Evolutionary conservation across 2,888 invertebrate genomes (phyloP).

Genomic region (Cynaeus angustus): DNA sequence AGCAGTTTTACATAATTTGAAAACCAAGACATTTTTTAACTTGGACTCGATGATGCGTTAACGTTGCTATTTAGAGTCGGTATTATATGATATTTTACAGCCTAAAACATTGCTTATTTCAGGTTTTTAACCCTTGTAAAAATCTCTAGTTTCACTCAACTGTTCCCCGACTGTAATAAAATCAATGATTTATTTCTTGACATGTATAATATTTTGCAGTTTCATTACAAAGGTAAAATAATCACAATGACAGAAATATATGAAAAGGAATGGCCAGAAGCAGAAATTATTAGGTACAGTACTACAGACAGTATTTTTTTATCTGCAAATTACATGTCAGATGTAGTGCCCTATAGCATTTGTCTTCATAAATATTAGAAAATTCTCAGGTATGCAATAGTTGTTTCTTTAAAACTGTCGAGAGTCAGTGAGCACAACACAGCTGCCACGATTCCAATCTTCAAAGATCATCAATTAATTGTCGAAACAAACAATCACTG

Average conservation of each 20-base stretch:
- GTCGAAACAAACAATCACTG: conserved; percentile 15
- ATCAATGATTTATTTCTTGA: neutral
- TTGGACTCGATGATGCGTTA: too few relatives aligned
- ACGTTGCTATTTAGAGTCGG: too few relatives aligned
- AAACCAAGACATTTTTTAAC: too few relatives aligned
- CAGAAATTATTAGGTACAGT: neutral
- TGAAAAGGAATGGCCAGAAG: neutral
- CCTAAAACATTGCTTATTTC: too few relatives aligned
- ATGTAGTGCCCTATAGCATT: conserved; percentile 2
- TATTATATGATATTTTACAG: too few relatives aligned
- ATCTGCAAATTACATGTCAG: neutral
- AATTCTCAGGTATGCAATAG: neutral
- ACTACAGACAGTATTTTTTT: neutral
- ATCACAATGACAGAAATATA: neutral
- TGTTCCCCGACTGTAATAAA: too few relatives aligned
- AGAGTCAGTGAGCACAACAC: neutral
- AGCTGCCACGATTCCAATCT: conserved; percentile 12
- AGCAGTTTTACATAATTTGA: too few relatives aligned
- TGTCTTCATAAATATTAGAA: neutral
- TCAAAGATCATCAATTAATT: conserved; percentile 19
- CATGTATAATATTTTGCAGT: neutral
- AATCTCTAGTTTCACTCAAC: too few relatives aligned
- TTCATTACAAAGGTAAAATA: neutral
- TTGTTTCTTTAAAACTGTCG: neutral
- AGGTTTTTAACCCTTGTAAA: too few relatives aligned